Percentiles rank a stretch among this genome's conserved stretches.
phyloP scores from a whole-genome alignment of 2,113 vertebrate genomes.

The Barnardius zonarius region DNA sequence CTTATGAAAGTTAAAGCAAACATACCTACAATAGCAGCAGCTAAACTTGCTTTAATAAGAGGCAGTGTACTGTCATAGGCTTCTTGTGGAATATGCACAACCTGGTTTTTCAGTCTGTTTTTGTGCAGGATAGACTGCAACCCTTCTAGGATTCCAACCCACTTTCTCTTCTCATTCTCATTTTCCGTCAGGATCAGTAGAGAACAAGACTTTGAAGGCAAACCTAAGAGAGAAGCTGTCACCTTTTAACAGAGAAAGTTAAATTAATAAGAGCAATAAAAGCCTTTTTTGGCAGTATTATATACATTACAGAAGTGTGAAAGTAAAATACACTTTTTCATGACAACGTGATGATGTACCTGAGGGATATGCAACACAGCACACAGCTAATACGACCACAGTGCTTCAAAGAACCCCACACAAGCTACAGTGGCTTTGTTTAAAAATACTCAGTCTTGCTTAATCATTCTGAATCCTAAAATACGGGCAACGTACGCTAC shows the following conservation, averaged over 20 bases:
- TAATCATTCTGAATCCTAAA: neutral
- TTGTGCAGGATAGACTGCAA: constrained; percentile 90
- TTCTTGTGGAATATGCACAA: constrained; percentile 88
- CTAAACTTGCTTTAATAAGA: constrained; percentile 87
- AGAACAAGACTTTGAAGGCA: constrained; percentile 84
- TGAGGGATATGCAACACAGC: neutral
- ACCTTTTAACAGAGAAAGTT: constrained; percentile 76
- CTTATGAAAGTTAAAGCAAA: neutral
- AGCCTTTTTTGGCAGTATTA: neutral
- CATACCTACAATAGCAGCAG: constrained; percentile 88
- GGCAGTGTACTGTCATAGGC: constrained; percentile 94
- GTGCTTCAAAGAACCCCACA: neutral
- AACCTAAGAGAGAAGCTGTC: constrained; percentile 86
- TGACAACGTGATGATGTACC: neutral
- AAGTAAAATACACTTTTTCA: neutral
- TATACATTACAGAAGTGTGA: neutral
- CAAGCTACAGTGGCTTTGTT: neutral
- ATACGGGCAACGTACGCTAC: neutral
- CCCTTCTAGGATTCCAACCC: constrained; percentile 94
- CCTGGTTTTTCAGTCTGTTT: constrained; percentile 84
- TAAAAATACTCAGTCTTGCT: neutral
- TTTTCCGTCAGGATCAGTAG: constrained; percentile 92
- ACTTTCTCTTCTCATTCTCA: constrained; percentile 92
- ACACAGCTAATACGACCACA: neutral
- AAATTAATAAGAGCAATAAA: neutral